Conservation (phyloP, 2,888 invertebrate species). For the Athetis lepigone region DNA sequence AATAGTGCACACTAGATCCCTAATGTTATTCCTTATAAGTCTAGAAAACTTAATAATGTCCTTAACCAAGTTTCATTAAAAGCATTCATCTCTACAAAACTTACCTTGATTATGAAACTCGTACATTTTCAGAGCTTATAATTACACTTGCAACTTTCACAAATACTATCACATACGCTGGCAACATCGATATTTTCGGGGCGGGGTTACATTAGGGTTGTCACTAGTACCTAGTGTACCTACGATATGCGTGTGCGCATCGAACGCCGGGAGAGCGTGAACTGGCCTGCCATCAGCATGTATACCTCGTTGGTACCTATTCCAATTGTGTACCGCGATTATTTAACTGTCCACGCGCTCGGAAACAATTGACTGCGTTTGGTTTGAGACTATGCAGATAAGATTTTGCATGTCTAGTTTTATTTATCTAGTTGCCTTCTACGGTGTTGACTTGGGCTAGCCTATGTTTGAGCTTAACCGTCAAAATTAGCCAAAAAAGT, state of each 20-base stretch:
- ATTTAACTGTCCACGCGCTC: conserved; percentile 89
- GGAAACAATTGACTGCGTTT: conserved; percentile 88
- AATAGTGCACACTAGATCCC: neutral
- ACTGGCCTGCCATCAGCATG: conserved; percentile 79
- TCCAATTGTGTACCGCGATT: conserved; percentile 88
- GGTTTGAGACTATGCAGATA: conserved; percentile 82
- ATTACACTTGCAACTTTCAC: conserved; percentile 61
- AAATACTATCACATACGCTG: conserved; percentile 60
- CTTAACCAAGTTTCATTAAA: conserved; percentile 4
- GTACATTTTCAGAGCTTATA: conserved; percentile 53
- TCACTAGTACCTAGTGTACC: conserved; percentile 51
- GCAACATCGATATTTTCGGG: conserved; percentile 63
- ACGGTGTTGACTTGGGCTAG: conserved; percentile 19
- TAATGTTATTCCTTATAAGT: neutral
- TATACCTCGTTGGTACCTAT: conserved; percentile 82
- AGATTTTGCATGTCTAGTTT: conserved; percentile 82
- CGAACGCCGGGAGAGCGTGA: conserved; percentile 83
- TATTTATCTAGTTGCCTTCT: conserved; percentile 50
- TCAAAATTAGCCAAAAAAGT: neutral
- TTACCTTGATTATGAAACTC: conserved; percentile 49
- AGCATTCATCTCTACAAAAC: conserved; percentile 27
- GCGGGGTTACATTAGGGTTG: conserved; percentile 67
- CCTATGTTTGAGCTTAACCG: conserved; percentile 14
- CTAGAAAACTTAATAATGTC: neutral
- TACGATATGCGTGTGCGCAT: conserved; percentile 76